Evolutionary conservation across 2,888 invertebrate species (phyloP).

Genomic region (Neoscelio sp.): DNA sequence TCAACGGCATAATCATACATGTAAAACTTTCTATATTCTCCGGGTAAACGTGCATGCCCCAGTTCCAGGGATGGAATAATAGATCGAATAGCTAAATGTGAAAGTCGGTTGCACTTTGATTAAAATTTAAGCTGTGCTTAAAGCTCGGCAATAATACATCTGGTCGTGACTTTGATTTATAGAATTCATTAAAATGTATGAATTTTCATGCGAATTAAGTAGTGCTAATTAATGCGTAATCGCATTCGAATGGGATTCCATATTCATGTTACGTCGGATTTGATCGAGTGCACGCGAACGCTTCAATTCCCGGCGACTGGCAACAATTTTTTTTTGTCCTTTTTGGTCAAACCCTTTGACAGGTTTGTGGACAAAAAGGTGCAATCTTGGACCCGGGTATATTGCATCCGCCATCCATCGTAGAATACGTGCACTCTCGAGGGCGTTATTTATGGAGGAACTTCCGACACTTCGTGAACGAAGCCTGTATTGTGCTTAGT

Average conservation of each 20-base stretch:
- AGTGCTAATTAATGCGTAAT: slow-evolving; percentile 37
- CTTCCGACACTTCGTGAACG: slow-evolving; percentile 52
- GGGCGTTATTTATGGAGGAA: slow-evolving; percentile 60
- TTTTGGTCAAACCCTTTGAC: slow-evolving; percentile 16
- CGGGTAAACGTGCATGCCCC: slow-evolving; percentile 48
- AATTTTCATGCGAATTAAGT: slow-evolving; percentile 40
- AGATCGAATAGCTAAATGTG: slow-evolving; percentile 63
- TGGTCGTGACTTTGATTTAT: slow-evolving; percentile 59
- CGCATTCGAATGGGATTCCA: slow-evolving; percentile 4
- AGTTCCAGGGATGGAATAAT: slow-evolving; percentile 62
- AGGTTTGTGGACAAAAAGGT: slow-evolving; percentile 26
- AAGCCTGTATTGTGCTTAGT: slow-evolving; percentile 32
- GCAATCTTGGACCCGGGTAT: slow-evolving; percentile 44
- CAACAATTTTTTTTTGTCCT: slow-evolving; percentile 7
- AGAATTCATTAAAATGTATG: slow-evolving; percentile 57
- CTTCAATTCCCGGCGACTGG: neutral
- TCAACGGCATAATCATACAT: slow-evolving; percentile 39
- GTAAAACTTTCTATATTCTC: slow-evolving; percentile 49
- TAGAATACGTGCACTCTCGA: slow-evolving; percentile 48
- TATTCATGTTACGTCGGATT: slow-evolving; percentile 13
- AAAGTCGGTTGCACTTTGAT: slow-evolving; percentile 64
- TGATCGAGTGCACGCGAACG: neutral
- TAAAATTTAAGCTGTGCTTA: slow-evolving; percentile 59
- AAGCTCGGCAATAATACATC: slow-evolving; percentile 55
- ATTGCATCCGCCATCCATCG: slow-evolving; percentile 51